These are phyloP conservation scores for Paradoxurus hermaphroditus DNA, from an alignment of 2,113 vertebrate genomes.

Conservation along the genomic window DNA sequence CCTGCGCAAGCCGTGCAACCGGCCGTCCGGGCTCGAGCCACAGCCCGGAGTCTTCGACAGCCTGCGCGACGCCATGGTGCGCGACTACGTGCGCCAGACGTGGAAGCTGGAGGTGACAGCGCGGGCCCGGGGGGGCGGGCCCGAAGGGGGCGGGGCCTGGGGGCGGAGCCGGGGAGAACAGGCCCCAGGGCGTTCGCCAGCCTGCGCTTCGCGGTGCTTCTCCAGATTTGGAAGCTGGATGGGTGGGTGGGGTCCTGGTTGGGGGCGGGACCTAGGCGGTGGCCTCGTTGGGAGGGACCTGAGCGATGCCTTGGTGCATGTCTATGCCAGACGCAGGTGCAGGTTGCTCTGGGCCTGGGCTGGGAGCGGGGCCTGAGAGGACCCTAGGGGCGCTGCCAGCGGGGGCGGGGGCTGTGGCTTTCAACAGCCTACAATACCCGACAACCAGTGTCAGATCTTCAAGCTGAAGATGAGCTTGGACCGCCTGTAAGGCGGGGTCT, in stretches of 20 bases:
- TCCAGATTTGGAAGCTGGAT: background rate
- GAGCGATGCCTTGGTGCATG: constrained; percentile 88
- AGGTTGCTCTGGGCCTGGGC: constrained; percentile 79
- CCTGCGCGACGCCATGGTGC: constrained; percentile 94
- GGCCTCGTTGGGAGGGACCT: constrained; percentile 76
- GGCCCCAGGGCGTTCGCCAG: background rate
- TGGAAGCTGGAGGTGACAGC: constrained; percentile 93
- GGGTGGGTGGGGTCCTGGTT: too few relatives aligned
- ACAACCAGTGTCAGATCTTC: background rate
- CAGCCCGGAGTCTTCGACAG: constrained; percentile 90
- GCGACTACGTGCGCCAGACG: constrained; percentile 93
- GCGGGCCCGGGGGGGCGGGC: rapidly evolving
- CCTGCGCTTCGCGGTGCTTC: background rate
- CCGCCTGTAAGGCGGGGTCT: background rate
- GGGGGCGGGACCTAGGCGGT: constrained; percentile 80
- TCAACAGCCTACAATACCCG: background rate
- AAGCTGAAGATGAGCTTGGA: background rate
- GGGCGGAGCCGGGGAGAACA: rapidly evolving
- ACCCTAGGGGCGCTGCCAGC: too few relatives aligned
- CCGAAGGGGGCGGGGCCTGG: rapidly evolving
- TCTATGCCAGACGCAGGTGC: constrained; percentile 80
- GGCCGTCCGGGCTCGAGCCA: constrained; percentile 84
- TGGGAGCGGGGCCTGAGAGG: constrained; percentile 80
- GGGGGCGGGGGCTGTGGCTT: too few relatives aligned
- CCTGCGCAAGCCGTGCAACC: constrained; percentile 93